Evolutionary conservation across 2,113 vertebrate genomes (phyloP).

Genomic region (Cynocephalus volans): DNA sequence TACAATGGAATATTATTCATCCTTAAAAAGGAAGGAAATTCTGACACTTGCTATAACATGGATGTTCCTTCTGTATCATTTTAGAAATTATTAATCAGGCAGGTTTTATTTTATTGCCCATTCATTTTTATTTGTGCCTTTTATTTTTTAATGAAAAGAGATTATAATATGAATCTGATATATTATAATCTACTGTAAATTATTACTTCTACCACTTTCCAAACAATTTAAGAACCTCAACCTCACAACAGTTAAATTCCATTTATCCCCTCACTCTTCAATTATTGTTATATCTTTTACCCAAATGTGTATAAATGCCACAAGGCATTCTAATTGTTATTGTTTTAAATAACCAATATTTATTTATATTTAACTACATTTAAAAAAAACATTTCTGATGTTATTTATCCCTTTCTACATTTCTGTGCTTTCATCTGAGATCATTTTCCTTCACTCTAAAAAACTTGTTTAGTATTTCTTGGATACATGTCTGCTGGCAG

Average conservation of each 20-base stretch:
- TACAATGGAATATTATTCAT: not conserved
- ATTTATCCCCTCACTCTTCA: not conserved
- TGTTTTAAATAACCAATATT: not conserved
- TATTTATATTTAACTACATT: conserved; percentile 10
- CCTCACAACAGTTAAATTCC: not conserved
- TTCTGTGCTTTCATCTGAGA: not conserved
- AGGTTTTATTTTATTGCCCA: not conserved
- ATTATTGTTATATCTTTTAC: not conserved
- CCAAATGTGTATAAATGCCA: not conserved
- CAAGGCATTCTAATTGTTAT: not conserved
- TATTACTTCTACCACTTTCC: not conserved
- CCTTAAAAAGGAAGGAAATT: not conserved
- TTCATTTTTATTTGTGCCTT: conserved; percentile 3
- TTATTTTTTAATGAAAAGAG: not conserved
- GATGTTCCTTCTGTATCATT: not conserved
- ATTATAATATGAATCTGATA: not conserved
- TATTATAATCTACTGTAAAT: not conserved
- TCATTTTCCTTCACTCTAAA: not conserved
- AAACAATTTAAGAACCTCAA: not conserved
- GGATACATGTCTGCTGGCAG: not conserved
- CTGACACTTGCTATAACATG: not conserved
- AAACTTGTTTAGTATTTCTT: not conserved
- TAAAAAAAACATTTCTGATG: not conserved
- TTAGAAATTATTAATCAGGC: conserved; percentile 6
- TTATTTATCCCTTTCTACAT: not conserved